Percentiles rank a stretch among this genome's conserved stretches.
Conservation (phyloP, 2,797 vertebrate genomes). For the Odontamblyopus lacepedii region DNA sequence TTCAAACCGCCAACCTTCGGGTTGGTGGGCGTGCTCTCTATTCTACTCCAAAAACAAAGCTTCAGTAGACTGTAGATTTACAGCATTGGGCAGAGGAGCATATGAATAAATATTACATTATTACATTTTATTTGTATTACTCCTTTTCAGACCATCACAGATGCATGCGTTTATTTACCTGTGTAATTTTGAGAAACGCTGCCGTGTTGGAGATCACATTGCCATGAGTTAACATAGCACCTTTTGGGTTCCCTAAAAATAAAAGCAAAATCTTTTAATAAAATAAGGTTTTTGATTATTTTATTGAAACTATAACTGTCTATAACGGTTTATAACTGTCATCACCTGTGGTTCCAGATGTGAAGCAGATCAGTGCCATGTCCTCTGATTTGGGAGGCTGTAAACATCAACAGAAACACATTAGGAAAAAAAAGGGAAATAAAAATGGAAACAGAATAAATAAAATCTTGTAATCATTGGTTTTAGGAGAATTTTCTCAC, state of each 20-base stretch:
- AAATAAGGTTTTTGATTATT: slow-evolving; percentile 4
- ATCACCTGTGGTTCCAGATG: slow-evolving; percentile 96
- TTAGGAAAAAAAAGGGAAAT: slow-evolving; percentile 8
- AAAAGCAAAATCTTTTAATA: slow-evolving; percentile 27
- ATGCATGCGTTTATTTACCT: slow-evolving; percentile 77
- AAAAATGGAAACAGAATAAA: background rate
- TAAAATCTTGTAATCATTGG: background rate
- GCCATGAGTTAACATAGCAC: slow-evolving; percentile 90
- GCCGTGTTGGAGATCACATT: slow-evolving; percentile 93
- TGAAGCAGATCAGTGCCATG: slow-evolving; percentile 93
- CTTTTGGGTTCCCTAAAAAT: slow-evolving; percentile 90
- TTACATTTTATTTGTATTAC: background rate
- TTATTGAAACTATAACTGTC: background rate
- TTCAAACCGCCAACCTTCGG: no score
- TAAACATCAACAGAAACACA: slow-evolving; percentile 43
- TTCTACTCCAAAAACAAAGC: no score
- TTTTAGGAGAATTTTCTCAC: slow-evolving; percentile 55
- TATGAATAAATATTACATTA: background rate
- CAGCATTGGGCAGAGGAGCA: background rate
- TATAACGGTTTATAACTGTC: background rate
- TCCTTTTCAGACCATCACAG: background rate
- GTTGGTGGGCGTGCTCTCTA: background rate
- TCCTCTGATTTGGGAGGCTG: slow-evolving; percentile 91
- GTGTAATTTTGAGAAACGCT: slow-evolving; percentile 90
- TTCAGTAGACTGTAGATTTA: no score